Evolutionary conservation across 1,140 invertebrate genomes (phyloP).

Genomic region (Platyscapa corneri): DNA sequence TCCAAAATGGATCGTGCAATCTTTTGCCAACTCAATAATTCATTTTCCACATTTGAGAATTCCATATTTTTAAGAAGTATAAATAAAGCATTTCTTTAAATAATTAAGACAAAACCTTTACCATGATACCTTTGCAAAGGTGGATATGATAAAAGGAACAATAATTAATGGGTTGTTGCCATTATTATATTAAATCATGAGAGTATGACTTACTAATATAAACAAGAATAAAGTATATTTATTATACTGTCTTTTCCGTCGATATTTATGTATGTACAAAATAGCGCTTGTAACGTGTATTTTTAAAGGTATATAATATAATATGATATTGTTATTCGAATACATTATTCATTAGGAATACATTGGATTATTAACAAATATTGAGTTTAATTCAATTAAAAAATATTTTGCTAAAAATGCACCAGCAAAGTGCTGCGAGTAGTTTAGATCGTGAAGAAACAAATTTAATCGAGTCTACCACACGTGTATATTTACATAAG

Average conservation of each 20-base stretch:
- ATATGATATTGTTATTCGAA: conserved; percentile 39
- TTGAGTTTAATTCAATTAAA: not conserved
- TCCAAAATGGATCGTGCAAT: conserved; percentile 50
- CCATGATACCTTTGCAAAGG: conserved; percentile 6
- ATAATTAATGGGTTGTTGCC: conserved; percentile 35
- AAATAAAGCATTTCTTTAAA: conserved; percentile 38
- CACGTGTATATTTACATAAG: conserved; percentile 12
- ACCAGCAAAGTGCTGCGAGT: not conserved
- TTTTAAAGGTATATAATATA: conserved; percentile 47
- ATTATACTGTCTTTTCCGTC: conserved; percentile 40
- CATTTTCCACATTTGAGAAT: conserved; percentile 42
- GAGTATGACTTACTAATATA: conserved; percentile 45
- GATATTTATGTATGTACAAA: conserved; percentile 53
- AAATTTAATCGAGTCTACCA: not conserved
- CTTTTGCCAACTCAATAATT: conserved; percentile 26
- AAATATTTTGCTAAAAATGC: not conserved
- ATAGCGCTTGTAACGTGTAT: conserved; percentile 47
- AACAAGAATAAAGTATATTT: conserved; percentile 39
- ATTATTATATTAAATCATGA: conserved; percentile 41
- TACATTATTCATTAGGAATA: conserved; percentile 38
- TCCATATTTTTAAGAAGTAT: conserved; percentile 50
- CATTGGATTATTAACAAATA: conserved; percentile 12
- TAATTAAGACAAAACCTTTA: conserved; percentile 29
- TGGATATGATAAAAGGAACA: conserved; percentile 18
- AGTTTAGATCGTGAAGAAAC: not conserved